Evolutionary conservation across 2,797 vertebrate genomes (phyloP).

Genomic region (Melanotaenia trifasciata): DNA sequence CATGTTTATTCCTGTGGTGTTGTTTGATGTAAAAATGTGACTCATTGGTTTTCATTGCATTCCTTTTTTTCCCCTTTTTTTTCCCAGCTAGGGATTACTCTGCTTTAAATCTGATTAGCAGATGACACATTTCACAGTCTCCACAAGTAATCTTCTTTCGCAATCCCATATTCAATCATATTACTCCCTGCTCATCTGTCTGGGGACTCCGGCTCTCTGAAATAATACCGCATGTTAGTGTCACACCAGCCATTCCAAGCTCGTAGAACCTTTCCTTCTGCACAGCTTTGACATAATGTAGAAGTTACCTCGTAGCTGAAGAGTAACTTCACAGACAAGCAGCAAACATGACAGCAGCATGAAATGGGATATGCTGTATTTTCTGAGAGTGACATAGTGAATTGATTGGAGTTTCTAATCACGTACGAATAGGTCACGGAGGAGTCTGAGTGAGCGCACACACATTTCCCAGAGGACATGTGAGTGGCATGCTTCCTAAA

Average conservation of each 20-base stretch:
- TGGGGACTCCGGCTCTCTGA: constrained; percentile 39
- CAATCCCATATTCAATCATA: constrained; percentile 45
- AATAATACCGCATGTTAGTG: constrained; percentile 61
- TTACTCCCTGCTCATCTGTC: constrained; percentile 47
- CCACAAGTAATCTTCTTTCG: constrained; percentile 62
- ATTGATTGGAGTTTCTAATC: constrained; percentile 72
- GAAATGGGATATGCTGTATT: constrained; percentile 63
- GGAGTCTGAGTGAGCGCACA: constrained; percentile 31
- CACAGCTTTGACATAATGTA: constrained; percentile 33
- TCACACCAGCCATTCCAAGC: constrained; percentile 28
- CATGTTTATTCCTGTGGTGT: constrained; percentile 33
- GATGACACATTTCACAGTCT: constrained; percentile 72
- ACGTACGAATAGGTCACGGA: constrained; percentile 68
- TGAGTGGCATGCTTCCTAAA: constrained; percentile 68
- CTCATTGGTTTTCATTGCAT: constrained; percentile 14
- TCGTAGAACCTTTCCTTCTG: constrained; percentile 31
- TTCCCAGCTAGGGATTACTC: constrained; percentile 52
- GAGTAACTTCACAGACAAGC: constrained; percentile 46
- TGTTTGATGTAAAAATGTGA: constrained; percentile 25
- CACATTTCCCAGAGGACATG: constrained; percentile 45
- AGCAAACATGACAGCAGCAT: constrained; percentile 58
- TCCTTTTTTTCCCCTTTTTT: constrained; percentile 11
- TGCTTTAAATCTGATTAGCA: constrained; percentile 70
- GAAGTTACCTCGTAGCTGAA: constrained; percentile 38
- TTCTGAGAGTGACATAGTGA: constrained; percentile 47